phyloP scores from a whole-genome alignment of 2,888 invertebrate species.

The Holacanthella duospinosa region DNA sequence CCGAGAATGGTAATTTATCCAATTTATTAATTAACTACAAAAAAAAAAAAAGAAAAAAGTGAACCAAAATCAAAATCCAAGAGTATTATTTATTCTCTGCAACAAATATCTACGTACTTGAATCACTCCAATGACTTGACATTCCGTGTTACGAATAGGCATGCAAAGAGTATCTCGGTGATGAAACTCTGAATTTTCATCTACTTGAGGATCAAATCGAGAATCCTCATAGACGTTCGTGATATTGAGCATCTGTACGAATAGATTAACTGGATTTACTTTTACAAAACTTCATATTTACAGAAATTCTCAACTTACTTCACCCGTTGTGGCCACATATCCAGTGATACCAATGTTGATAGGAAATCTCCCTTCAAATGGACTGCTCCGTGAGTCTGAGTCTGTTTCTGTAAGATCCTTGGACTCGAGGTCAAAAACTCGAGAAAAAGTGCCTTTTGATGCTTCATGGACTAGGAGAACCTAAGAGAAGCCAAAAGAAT shows the following conservation, averaged over 20 bases:
- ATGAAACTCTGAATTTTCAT: conserved; percentile 68
- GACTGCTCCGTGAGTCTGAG: conserved; percentile 64
- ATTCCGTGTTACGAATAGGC: conserved; percentile 88
- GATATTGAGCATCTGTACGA: conserved; percentile 74
- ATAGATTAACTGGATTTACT: neutral
- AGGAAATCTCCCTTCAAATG: conserved; percentile 84
- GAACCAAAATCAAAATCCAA: no score
- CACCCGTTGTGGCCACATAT: conserved; percentile 86
- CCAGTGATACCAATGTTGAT: conserved; percentile 92
- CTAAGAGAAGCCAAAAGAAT: conserved; percentile 42
- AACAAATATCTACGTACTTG: conserved; percentile 45
- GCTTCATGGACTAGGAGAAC: conserved; percentile 81
- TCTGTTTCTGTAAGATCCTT: conserved; percentile 75
- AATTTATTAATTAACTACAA: conserved; percentile 72
- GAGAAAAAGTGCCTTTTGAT: conserved; percentile 81
- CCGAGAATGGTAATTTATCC: conserved; percentile 77
- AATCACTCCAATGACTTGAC: conserved; percentile 85
- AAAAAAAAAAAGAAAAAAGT: neutral
- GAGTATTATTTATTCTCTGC: no score
- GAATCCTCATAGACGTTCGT: conserved; percentile 78
- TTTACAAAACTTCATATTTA: neutral
- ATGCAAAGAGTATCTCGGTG: conserved; percentile 87
- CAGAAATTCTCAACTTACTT: conserved; percentile 53
- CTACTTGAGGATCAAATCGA: conserved; percentile 77
- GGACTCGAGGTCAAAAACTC: conserved; percentile 87